Evolutionary conservation across 2,888 invertebrate genomes (phyloP), one percentile per base, ranked within the genome.

Genomic region (Drosophila kanekoi): DNA sequence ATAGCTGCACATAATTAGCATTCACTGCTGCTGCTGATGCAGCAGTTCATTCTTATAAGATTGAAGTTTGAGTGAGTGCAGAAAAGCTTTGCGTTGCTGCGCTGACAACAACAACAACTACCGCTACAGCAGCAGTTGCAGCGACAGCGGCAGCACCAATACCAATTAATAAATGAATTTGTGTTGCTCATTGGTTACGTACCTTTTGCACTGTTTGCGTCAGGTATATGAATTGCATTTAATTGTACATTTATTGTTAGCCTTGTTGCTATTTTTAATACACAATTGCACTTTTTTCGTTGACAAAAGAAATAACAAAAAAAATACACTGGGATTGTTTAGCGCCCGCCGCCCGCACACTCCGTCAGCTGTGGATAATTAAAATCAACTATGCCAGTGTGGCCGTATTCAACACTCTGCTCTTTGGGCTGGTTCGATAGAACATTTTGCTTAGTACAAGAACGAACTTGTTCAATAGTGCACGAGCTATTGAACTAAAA

Each of bases 361-460:
- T 43, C 56, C 59, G 61, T 65, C 76, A 80, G 80, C 80, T 77
- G 72, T 62, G 60, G 47, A 49, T 57, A 60, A 53, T 69, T 33
- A 70, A 59, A 74, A 57, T 57, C 33, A 70, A 76, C 76, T 75
- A 20, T 1, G 14, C 4, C 35, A 54, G 76, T 75, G 75, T 75
- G 74, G 9, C 74, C 67, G 37, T 11, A 49, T 66, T 44, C 37
- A 13, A 23, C 23, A 20, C 9, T 59, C 23, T 49, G 9, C 13
- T 18, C 2, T 43, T 43, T 47, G 1, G 9, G 32, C 9, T 49
- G 1, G 14, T 40, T 74, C 49, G 13, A 49, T 44, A n/a, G 11
- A 41, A 37, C 3, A 41, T 35, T 13, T 33, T 10, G 0, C n/a
- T 32, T 14, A 43, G 20, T n/a, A 23, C 9, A 1, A 43, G n/a